Base-by-base conservation (phyloP, 2,888 invertebrate species). In the Machimus atricapillus region DNA sequence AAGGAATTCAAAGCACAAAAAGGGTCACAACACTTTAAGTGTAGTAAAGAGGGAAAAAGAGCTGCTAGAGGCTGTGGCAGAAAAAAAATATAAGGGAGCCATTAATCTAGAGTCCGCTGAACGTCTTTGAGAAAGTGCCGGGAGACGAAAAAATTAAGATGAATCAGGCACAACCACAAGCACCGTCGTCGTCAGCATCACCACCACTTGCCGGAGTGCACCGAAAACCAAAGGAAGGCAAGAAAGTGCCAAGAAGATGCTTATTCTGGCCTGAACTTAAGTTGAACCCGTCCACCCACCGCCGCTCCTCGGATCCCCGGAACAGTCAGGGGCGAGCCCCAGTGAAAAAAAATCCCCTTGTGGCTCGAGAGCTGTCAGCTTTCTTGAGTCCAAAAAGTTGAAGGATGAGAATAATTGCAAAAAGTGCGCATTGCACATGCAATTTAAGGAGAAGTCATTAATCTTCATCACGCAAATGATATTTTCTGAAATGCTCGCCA, bases 381-480 rank as follows among this genome's bases (percentile, higher is more conserved):
- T 83, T 83, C 83, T 34, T 66, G 83, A 73, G 37, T 83, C 83
- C 58, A 83, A 66, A 66, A 66, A 37, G 66, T 83, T 83, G 83
- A 83, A 83, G 66, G 83, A 83, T 83, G 83, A 40, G 83, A 83
- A 83, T 83, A 83, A 83, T 83, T 73, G 73, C 66, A 83, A 83
- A 83, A 83, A 83, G 83, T 83, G 83, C 82, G 58, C 58, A 66
- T 66, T 83, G 83, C 83, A 83, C 83, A 83, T 83, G 83, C 83
- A 83, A 83, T 83, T 83, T 83, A 83, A 83, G 83, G 66, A 83
- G 83, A 73, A 40, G 73, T 83, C 83, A 83, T 83, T 83, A 83
- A 83, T 83, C 83, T 83, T 83, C 83, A 83, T 83, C 83, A 66
- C 66, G 83, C 83, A 83, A 83, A 83, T 83, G 83, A 83, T 83